Percentiles rank a stretch among this genome's conserved stretches.
phyloP scores from a whole-genome alignment of 2,888 invertebrate species.

The Tenthredo scrophulariae region DNA sequence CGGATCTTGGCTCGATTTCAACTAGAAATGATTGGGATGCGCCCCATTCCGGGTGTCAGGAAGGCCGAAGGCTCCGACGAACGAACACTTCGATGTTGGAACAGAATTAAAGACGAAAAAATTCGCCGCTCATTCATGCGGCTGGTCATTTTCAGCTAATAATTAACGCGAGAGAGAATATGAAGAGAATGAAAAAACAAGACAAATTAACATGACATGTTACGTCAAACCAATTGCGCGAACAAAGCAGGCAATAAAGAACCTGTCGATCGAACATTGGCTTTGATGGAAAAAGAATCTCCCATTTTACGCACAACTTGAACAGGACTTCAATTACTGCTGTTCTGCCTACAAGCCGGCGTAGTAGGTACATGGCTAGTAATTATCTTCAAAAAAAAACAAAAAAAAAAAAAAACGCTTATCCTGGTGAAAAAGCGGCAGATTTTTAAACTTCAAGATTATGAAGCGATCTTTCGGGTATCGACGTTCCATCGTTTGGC shows the following conservation, averaged over 20 bases:
- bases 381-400: neutral
- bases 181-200: neutral
- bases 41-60: constrained; percentile 34
- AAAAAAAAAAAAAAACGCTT: neutral
- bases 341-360: neutral
- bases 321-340: neutral
- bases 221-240: neutral
- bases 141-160: neutral
- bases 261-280: constrained; percentile 9
- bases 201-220: neutral
- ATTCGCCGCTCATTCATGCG: neutral
- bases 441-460: neutral
- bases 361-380: neutral
- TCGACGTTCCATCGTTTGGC: neutral
- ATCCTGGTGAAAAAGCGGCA: neutral
- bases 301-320: neutral
- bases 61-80: constrained; percentile 13
- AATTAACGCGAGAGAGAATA: neutral
- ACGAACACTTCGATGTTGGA: neutral
- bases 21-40: constrained; percentile 71
- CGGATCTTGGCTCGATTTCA: constrained; percentile 74
- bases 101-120: constrained; percentile 23
- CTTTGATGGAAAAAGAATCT: neutral
- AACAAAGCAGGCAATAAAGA: neutral
- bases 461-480: neutral